Conservation (phyloP, 2,888 invertebrate species). For the Dysmachus trigonus region DNA sequence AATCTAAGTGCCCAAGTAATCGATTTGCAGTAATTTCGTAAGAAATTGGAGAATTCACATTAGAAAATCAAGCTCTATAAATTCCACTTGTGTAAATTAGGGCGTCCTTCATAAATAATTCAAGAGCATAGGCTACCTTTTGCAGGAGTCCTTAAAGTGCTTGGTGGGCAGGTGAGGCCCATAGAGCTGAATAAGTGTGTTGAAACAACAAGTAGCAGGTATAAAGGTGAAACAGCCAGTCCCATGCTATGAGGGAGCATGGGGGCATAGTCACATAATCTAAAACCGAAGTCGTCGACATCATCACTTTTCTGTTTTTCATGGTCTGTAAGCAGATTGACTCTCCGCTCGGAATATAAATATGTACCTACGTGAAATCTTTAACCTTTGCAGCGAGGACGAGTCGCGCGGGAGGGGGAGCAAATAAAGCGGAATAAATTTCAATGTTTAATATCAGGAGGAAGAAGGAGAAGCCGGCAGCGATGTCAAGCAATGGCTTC, state of each 20-base stretch:
- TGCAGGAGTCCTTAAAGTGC: background rate
- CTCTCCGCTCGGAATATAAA: conserved; percentile 10
- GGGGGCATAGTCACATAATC: background rate
- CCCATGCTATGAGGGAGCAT: background rate
- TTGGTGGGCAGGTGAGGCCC: background rate
- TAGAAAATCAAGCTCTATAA: background rate
- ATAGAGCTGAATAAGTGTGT: background rate
- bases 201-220: conserved; percentile 15
- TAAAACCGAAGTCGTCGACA: conserved; percentile 17
- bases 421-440: conserved; percentile 32
- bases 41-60: background rate
- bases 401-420: background rate
- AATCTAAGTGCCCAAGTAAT: background rate
- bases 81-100: background rate
- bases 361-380: background rate
- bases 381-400: background rate
- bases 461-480: background rate
- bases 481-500: background rate
- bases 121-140: background rate
- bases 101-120: conserved; percentile 16
- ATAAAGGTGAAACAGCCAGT: background rate
- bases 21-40: background rate
- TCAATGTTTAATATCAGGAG: background rate
- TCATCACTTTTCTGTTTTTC: conserved; percentile 31
- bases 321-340: conserved; percentile 2